A percentile compares a stretch with the other conserved stretches of the same genome.
Evolutionary conservation across 2,113 vertebrate genomes (phyloP).

Genomic region (Myrmophylax atrothorax): DNA sequence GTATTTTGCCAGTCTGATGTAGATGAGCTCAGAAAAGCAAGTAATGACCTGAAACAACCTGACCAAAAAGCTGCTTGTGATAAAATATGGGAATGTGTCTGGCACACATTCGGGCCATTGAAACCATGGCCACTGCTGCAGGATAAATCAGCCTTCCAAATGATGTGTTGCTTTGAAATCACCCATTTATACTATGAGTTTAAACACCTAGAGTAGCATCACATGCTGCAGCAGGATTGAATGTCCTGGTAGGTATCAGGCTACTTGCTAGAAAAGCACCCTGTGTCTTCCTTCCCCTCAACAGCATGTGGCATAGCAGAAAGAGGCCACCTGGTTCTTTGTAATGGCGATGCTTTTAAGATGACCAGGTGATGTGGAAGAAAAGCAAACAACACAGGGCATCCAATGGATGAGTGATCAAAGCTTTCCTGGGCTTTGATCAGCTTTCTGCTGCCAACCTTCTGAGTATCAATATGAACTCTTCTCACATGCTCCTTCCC

Average conservation of each 20-base stretch:
- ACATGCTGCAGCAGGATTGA: not conserved
- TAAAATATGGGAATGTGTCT: not conserved
- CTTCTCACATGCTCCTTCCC: not conserved
- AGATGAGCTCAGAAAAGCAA: not conserved
- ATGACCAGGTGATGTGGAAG: not conserved
- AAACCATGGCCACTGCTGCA: not conserved
- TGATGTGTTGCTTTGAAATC: not conserved
- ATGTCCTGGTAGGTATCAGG: not conserved
- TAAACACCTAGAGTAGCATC: not conserved
- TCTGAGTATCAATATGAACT: not conserved
- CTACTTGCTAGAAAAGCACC: not conserved
- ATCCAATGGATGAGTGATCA: not conserved
- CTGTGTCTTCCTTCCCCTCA: not conserved
- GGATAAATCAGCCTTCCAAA: not conserved
- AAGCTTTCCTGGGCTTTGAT: slow-evolving; percentile 8
- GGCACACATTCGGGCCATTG: not conserved
- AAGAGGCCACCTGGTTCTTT: not conserved
- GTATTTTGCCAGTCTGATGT: not conserved
- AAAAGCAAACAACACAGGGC: not conserved
- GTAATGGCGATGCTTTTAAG: not conserved
- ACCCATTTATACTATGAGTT: not conserved
- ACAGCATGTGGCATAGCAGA: not conserved
- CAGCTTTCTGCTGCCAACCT: not conserved
- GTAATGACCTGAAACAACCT: not conserved
- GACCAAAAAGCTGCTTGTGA: not conserved